These are phyloP conservation scores for Smutsia temminckii DNA, from an alignment of 2,797 vertebrate genomes.

Conservation along the genomic window DNA sequence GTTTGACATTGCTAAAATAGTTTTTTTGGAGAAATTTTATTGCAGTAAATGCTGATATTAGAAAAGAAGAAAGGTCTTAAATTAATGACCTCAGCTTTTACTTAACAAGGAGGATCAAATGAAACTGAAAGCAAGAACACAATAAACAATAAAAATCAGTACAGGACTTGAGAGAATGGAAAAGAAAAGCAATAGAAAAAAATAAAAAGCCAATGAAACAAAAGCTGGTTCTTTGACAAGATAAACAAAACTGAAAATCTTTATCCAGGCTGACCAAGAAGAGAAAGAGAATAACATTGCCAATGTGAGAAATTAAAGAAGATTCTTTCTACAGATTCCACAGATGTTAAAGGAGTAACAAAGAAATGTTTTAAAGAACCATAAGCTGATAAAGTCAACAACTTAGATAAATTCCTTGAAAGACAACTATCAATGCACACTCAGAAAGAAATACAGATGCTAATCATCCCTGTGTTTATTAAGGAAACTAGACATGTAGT, in stretches of 20 bases:
- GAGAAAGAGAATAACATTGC: neutral
- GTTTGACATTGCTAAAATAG: accelerated
- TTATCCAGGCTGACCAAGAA: neutral
- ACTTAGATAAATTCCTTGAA: no score
- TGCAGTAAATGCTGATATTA: no score
- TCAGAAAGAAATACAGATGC: neutral
- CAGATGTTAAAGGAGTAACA: neutral
- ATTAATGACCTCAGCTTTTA: neutral
- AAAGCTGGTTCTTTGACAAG: neutral
- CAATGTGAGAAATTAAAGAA: neutral
- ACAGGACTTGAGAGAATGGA: neutral
- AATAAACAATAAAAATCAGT: neutral
- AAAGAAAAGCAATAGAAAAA: neutral
- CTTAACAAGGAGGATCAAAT: neutral
- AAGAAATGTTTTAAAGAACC: neutral
- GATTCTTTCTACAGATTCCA: neutral
- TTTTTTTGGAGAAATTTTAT: neutral
- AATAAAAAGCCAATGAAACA: neutral
- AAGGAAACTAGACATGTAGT: neutral
- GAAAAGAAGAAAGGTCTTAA: neutral
- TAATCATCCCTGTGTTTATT: neutral
- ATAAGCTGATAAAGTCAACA: neutral
- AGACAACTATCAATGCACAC: neutral
- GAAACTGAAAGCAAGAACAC: neutral
- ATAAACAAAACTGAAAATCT: neutral